A percentile compares a stretch with the other conserved stretches of the same genome.
These are phyloP conservation scores for Styela plicata DNA, from an alignment of 23 tunicate species.

Conservation along the genomic window DNA sequence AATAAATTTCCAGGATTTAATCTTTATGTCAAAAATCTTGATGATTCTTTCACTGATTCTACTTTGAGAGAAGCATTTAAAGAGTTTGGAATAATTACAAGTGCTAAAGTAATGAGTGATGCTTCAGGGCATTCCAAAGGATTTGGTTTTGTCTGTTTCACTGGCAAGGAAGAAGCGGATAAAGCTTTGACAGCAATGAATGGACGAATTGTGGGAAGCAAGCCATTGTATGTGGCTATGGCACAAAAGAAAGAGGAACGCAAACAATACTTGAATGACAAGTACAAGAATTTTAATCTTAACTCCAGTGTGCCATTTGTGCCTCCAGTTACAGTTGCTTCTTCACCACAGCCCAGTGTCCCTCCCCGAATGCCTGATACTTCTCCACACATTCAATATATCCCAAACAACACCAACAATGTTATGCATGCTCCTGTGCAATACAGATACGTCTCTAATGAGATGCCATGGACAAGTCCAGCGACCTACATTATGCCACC, in stretches of 20 bases:
- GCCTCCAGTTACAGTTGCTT: slow-evolving; percentile 2
- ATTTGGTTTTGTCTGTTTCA: slow-evolving; percentile 32
- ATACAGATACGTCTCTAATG: slow-evolving; percentile 7
- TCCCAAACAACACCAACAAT: neutral
- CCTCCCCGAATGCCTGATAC: neutral
- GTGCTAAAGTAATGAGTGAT: slow-evolving; percentile 33
- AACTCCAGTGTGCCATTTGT: neutral
- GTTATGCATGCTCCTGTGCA: slow-evolving; percentile 11
- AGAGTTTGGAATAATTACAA: slow-evolving; percentile 18
- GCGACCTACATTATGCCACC: neutral
- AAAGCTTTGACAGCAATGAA: slow-evolving; percentile 23
- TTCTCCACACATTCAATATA: neutral
- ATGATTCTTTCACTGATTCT: slow-evolving; percentile 24
- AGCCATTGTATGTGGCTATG: slow-evolving; percentile 31
- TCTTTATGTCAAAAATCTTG: slow-evolving; percentile 22
- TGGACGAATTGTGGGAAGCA: slow-evolving; percentile 27
- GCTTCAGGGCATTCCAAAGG: slow-evolving; percentile 7
- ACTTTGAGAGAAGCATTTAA: slow-evolving; percentile 25
- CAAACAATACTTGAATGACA: slow-evolving; percentile 19
- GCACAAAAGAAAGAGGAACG: slow-evolving; percentile 28
- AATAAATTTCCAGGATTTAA: slow-evolving; percentile 31
- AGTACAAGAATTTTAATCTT: slow-evolving; percentile 1
- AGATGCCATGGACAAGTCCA: neutral
- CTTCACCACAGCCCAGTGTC: neutral
- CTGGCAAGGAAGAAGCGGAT: slow-evolving; percentile 20